Conservation (phyloP, 2,113 vertebrate genomes). For the Herpetotheres cachinnans region DNA sequence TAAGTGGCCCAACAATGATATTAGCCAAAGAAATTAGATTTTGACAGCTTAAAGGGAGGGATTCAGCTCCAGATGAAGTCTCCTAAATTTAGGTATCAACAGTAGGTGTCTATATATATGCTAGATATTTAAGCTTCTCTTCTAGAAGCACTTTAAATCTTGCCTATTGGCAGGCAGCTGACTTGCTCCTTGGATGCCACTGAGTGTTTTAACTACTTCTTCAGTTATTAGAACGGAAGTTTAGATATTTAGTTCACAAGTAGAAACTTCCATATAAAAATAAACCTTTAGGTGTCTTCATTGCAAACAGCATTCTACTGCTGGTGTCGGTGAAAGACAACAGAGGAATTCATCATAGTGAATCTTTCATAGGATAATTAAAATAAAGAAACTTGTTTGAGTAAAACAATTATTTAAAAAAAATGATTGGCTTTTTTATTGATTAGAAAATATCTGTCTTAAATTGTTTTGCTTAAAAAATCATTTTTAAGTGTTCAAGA, state of each 20-base stretch:
- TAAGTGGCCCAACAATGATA: background rate
- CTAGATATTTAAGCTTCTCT: background rate
- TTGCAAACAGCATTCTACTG: background rate
- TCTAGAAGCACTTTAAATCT: background rate
- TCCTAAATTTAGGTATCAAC: background rate
- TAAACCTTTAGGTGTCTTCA: background rate
- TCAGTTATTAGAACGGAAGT: background rate
- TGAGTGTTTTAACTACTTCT: background rate
- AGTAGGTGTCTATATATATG: background rate
- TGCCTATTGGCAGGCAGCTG: background rate
- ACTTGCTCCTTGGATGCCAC: background rate
- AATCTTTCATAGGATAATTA: background rate
- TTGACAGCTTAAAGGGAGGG: rapidly evolving
- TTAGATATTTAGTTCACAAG: background rate
- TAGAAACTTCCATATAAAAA: background rate
- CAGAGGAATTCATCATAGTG: background rate
- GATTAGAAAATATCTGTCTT: background rate
- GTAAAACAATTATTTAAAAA: background rate
- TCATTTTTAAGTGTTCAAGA: background rate
- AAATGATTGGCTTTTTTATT: background rate
- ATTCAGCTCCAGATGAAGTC: background rate
- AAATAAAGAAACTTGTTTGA: background rate
- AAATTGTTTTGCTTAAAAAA: background rate
- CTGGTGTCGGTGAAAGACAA: background rate
- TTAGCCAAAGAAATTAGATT: background rate